Conservation (phyloP, 30 jellyfish, hydroid and myxozoan species). For the Cassiopea xamachana region DNA sequence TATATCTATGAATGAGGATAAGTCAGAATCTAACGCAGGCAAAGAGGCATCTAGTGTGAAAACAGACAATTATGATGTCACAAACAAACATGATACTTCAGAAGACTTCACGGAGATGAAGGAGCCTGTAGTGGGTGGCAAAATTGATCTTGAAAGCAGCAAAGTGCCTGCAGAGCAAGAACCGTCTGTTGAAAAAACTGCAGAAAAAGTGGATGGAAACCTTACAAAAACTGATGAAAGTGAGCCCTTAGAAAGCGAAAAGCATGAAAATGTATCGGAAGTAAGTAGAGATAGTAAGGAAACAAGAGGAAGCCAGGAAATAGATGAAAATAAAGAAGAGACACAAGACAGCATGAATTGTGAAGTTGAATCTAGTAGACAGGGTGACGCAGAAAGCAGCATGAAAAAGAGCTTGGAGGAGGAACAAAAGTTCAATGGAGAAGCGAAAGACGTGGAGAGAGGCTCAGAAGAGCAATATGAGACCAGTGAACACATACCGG, state of each 20-base stretch:
- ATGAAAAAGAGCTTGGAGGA: neutral
- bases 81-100: too few species aligned
- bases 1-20: neutral
- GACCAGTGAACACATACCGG: constrained; percentile 6
- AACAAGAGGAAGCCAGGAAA: neutral
- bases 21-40: neutral
- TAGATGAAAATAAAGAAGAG: neutral
- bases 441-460: neutral
- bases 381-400: neutral
- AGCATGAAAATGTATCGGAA: neutral
- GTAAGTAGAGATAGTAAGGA: neutral
- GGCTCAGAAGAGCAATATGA: neutral
- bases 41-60: too few species aligned
- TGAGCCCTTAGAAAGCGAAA: too few species aligned
- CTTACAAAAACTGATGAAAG: too few species aligned
- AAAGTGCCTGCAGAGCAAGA: too few species aligned
- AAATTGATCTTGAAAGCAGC: too few species aligned
- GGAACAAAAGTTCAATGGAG: neutral
- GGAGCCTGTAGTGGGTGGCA: too few species aligned
- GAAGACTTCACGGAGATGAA: too few species aligned
- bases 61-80: too few species aligned
- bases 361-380: neutral
- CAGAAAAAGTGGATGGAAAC: too few species aligned
- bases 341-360: neutral
- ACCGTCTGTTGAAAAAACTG: too few species aligned